These are phyloP conservation scores for Microctonus brassicae DNA, from an alignment of 2,888 invertebrate genomes.

Conservation along the genomic window DNA sequence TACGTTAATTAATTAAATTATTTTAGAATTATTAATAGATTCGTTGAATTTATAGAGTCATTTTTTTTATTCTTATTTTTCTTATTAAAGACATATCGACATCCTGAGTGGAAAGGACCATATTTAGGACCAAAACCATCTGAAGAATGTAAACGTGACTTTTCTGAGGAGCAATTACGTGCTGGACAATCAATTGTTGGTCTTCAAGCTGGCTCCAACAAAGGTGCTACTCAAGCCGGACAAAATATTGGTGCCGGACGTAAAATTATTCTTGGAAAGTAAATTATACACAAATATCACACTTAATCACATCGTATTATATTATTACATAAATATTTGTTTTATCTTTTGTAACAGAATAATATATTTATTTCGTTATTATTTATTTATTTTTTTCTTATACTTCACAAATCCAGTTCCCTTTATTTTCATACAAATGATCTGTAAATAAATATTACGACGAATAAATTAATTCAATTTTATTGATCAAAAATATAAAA, in stretches of 20 bases:
- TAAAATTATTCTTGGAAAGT: slow-evolving; percentile 93
- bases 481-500: too few species aligned
- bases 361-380: slow-evolving; percentile 42
- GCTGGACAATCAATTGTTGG: slow-evolving; percentile 93
- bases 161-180: slow-evolving; percentile 90
- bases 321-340: slow-evolving; percentile 42
- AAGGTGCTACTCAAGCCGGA: slow-evolving; percentile 94
- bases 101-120: slow-evolving; percentile 88
- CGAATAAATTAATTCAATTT: too few species aligned
- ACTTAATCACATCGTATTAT: background rate
- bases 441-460: too few species aligned
- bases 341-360: slow-evolving; percentile 47
- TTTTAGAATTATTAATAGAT: background rate
- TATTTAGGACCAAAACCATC: slow-evolving; percentile 94
- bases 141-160: slow-evolving; percentile 94
- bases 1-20: slow-evolving; percentile 59
- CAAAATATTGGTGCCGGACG: slow-evolving; percentile 90
- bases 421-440: background rate
- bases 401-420: too few species aligned
- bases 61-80: background rate
- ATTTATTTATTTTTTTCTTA: too few species aligned
- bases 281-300: slow-evolving; percentile 54
- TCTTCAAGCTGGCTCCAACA: slow-evolving; percentile 96
- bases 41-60: background rate
- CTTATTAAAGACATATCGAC: slow-evolving; percentile 82